Evolutionary conservation across 2,113 vertebrate genomes (phyloP), one percentile per base, ranked within the genome.

Genomic region (Sinosuthora webbiana): DNA sequence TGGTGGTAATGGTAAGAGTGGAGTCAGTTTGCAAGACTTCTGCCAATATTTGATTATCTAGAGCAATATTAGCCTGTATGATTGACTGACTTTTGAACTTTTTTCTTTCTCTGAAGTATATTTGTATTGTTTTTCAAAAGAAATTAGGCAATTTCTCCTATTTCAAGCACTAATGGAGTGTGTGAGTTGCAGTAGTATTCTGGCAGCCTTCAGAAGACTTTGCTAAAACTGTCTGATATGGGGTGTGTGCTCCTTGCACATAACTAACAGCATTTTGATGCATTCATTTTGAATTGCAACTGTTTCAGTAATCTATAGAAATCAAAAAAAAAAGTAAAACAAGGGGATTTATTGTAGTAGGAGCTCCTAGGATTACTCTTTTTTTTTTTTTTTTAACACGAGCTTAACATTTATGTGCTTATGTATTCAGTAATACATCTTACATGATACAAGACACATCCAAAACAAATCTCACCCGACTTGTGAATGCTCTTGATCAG

Each of bases 41-140:
- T 87, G 70, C 28, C 67, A 93, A 27, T 91, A 87, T 91, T 92
- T 92, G 57, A 42, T 94, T 76, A 64, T 60, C 28, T 87, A 57
- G 57, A 84, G 60, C 71, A 91, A 69, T 79, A 68, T 53, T 79
- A 59, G 13, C 64, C 45, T 64, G 15, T 57, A 37, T 60, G 41
- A 84, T 33, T 81, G 77, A 87, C 60, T 83, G 55, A 64, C 44
- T 89, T 85, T 2, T 33, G 18, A 67, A 0, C 23, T 7, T 49
- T 90, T 89, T 73, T 50, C 44, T 75, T 81, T 83, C 47, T 75
- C 9, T 53, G 56, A 63, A 75, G 35, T 53, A 10, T 53, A 57
- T 77, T 83, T 86, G 8, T 68, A 22, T 67, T 67, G 24, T 56
- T 89, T 96, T 84, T 56, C 21, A 45, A 45, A 85, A 82, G 6